Conservation (phyloP, 2,797 vertebrate genomes). For the Anguilla anguilla region DNA sequence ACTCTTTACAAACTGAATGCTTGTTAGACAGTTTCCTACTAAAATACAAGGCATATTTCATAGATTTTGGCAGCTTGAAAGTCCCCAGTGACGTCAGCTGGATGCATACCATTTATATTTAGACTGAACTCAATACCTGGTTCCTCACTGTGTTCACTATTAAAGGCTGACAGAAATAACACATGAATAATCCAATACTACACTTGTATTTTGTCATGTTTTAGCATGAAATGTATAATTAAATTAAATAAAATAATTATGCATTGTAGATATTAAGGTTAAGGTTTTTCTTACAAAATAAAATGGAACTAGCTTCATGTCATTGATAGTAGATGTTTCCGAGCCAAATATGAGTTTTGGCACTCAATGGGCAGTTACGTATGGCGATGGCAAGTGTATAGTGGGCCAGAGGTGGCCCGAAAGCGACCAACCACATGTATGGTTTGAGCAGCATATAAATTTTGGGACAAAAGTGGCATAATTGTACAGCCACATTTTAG, state of each 20-base stretch:
- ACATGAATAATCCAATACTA: not conserved
- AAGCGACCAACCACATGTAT: too few relatives aligned
- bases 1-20: not conserved
- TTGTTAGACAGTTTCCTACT: not conserved
- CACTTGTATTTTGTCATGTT: not conserved
- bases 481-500: too few relatives aligned
- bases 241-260: not conserved
- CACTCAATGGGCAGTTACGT: too few relatives aligned
- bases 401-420: too few relatives aligned
- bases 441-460: too few relatives aligned
- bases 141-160: not conserved
- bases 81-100: not conserved
- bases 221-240: not conserved
- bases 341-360: too few relatives aligned
- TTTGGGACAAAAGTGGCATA: too few relatives aligned
- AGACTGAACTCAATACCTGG: constrained; percentile 1
- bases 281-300: not conserved
- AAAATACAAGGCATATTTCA: not conserved
- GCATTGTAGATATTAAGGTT: not conserved
- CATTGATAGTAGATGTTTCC: too few relatives aligned
- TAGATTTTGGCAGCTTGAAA: not conserved
- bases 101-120: not conserved
- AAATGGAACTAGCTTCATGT: not conserved
- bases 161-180: not conserved
- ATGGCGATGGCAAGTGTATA: too few relatives aligned